Evolutionary conservation across 2,888 invertebrate species (phyloP).

Genomic region (Drosophila mettleri): DNA sequence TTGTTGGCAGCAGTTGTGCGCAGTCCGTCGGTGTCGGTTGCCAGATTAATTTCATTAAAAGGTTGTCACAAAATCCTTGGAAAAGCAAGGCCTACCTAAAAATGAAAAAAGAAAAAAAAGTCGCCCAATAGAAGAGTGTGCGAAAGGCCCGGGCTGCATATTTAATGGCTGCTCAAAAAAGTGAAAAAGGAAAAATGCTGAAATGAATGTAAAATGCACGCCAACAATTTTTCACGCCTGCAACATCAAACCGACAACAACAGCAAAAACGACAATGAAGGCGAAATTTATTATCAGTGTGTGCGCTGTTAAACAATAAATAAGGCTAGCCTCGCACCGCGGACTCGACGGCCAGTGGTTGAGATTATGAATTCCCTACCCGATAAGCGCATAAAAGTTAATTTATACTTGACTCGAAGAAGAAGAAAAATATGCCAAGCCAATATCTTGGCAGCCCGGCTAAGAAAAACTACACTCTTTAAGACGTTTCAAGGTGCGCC

Average conservation of each 20-base stretch:
- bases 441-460: conserved; percentile 25
- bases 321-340: conserved; percentile 30
- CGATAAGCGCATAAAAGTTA: conserved; percentile 61
- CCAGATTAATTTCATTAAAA: conserved; percentile 75
- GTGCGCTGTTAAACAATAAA: conserved; percentile 67
- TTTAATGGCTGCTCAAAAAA: conserved; percentile 45
- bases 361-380: conserved; percentile 51
- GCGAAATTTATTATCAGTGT: conserved; percentile 63
- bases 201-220: conserved; percentile 60
- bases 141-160: conserved; percentile 46
- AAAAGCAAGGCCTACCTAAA: conserved; percentile 34
- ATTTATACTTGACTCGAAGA: conserved; percentile 49
- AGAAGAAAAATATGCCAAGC: conserved; percentile 4
- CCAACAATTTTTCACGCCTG: conserved; percentile 64
- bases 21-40: conserved; percentile 3
- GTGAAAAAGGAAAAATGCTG: background rate
- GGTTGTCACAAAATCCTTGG: conserved; percentile 61
- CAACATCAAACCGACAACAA: conserved; percentile 38
- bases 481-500: conserved; percentile 48
- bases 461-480: conserved; percentile 5
- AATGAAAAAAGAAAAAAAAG: conserved; percentile 31
- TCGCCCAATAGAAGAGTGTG: conserved; percentile 28
- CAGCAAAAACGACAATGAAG: conserved; percentile 38
- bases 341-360: conserved; percentile 27
- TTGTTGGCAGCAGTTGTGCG: conserved; percentile 46